Conservation (phyloP, 2,113 vertebrate species). For the Coracopsis vasa region DNA sequence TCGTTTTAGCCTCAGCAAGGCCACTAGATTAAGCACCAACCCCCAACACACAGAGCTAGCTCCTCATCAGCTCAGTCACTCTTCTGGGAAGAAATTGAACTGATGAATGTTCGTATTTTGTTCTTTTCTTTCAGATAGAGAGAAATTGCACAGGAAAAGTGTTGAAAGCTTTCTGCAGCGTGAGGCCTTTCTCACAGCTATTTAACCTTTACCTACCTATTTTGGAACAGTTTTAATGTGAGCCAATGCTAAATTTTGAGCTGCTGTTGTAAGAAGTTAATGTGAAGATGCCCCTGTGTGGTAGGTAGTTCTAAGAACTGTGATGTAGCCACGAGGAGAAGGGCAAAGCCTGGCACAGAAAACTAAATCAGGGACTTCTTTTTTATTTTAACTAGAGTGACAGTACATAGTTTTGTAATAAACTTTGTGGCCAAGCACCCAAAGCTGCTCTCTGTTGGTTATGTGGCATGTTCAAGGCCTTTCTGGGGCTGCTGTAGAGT, state of each 20-base stretch:
- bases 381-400: not conserved
- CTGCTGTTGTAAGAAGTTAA: not conserved
- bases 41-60: not conserved
- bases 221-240: conserved; percentile 23
- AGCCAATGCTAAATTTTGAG: not conserved
- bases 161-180: not conserved
- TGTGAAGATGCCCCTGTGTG: not conserved
- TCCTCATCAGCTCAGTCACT: not conserved
- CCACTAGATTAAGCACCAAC: not conserved
- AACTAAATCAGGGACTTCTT: not conserved
- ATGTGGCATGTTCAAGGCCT: not conserved
- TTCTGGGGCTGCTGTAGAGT: not conserved
- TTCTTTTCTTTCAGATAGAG: conserved; percentile 29
- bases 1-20: not conserved
- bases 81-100: not conserved
- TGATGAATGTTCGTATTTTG: not conserved
- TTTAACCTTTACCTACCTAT: not conserved
- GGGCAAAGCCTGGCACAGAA: not conserved
- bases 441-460: not conserved
- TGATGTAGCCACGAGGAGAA: accelerated
- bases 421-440: not conserved
- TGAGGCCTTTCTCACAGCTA: not conserved
- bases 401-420: conserved; percentile 43
- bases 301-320: not conserved
- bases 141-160: not conserved